Base-by-base conservation (phyloP, 2,113 vertebrate species). In the Chloroceryle aenea region DNA sequence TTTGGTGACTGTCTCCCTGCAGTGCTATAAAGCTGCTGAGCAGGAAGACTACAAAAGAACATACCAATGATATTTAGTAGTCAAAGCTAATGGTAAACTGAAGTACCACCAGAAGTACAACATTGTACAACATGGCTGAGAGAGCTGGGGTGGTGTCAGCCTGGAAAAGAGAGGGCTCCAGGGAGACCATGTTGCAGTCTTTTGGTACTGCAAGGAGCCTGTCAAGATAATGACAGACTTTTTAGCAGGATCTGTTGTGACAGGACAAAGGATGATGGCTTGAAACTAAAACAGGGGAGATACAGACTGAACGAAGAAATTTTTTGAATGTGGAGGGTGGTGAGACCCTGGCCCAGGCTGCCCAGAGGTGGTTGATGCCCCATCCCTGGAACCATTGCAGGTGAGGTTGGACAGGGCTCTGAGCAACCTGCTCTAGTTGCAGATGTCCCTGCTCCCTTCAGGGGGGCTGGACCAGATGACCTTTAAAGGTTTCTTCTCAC, bases 101-200 rank as follows among this genome's bases (percentile, higher is more conserved):
- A 82, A 27, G 27, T 12, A 29, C 21, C 14, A 15, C 26, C 27
- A 61, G 59, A 83, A 69, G 22, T 7, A 21, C 3, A 30, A 22
- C 38, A 25, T 26, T 4, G 50, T 30, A 43, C 17, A 53, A n/a
- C 0, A 2, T 1, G 15, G 14, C 34, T 36, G 58, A 36, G 22
- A 36, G n/a, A n/a, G 32, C 6, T 59, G 22, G 34, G 34, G n/a
- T 36, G 34, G 21, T 36, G 12, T 61, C 34, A 61, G 34, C 34
- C 34, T 25, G 58, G 58, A 61, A 36, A 38, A 62, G 59, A 38
- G 34, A 62, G 38, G 19, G 55, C 11, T n/a, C 11, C 30, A n/a
- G 32, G 18, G 32, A 56, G 55, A 56, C 30, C 55, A 13, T 38
- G 14, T 62, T 16, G 34, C 26, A 36, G 25, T 22, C 34, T 62